Evolutionary conservation across 1,140 invertebrate genomes (phyloP).

Genomic region (Hydropsyche tenuis): DNA sequence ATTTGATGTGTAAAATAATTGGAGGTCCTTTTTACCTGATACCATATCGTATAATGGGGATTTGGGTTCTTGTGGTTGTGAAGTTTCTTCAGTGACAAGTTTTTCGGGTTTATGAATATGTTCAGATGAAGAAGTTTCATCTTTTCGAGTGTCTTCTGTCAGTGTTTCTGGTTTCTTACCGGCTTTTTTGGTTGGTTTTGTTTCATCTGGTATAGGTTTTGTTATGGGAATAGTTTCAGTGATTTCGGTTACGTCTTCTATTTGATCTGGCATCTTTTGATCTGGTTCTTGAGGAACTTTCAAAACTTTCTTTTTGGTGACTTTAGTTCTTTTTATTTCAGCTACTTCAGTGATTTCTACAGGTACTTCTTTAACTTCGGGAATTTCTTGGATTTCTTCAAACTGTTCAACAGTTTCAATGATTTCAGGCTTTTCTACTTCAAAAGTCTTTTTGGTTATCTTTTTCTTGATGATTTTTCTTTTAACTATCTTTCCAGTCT

Average conservation of each 20-base stretch:
- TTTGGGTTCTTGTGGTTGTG: slow-evolving; percentile 27
- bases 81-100: slow-evolving; percentile 31
- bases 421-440: slow-evolving; percentile 47
- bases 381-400: slow-evolving; percentile 40
- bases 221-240: slow-evolving; percentile 35
- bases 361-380: slow-evolving; percentile 50
- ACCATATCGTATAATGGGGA: slow-evolving; percentile 19
- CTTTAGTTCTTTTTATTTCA: slow-evolving; percentile 47
- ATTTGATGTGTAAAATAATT: background rate
- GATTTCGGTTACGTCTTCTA: background rate
- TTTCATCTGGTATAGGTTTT: slow-evolving; percentile 21
- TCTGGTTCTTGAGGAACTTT: slow-evolving; percentile 50
- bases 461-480: slow-evolving; percentile 41
- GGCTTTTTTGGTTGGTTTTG: slow-evolving; percentile 33
- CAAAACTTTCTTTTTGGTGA: slow-evolving; percentile 51
- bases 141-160: slow-evolving; percentile 23
- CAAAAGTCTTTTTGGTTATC: slow-evolving; percentile 47
- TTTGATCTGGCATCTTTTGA: background rate
- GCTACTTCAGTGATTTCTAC: slow-evolving; percentile 57
- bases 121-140: slow-evolving; percentile 11
- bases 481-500: slow-evolving; percentile 48
- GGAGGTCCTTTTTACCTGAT: slow-evolving; percentile 21
- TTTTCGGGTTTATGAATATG: slow-evolving; percentile 41
- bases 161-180: slow-evolving; percentile 20
- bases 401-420: no score